Evolutionary conservation across 2,113 vertebrate species (phyloP).

Genomic region (Cebidichthys violaceus): DNA sequence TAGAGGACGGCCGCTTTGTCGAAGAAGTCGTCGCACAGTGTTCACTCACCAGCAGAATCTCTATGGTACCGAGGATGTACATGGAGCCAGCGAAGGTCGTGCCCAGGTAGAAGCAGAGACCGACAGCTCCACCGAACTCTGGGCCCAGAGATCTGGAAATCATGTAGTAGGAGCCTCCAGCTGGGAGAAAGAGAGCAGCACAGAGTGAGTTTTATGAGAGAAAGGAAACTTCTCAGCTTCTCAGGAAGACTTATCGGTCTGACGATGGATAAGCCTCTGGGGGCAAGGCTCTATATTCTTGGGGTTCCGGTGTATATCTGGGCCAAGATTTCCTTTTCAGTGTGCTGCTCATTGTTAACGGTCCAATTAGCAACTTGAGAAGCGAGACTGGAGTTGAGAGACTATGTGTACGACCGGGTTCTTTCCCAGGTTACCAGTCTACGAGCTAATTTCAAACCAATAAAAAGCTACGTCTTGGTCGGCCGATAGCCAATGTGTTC

Average conservation of each 20-base stretch:
- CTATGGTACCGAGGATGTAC: slow-evolving; percentile 88
- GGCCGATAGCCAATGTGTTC: not conserved
- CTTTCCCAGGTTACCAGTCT: too few species aligned
- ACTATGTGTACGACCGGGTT: too few species aligned
- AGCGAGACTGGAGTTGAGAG: too few species aligned
- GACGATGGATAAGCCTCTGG: too few species aligned
- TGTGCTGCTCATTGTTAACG: too few species aligned
- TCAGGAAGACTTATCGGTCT: not conserved
- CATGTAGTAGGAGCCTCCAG: slow-evolving; percentile 88
- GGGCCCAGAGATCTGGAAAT: slow-evolving; percentile 87
- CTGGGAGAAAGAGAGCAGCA: slow-evolving; percentile 50
- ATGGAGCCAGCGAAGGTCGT: slow-evolving; percentile 88
- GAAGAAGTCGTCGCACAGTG: not conserved
- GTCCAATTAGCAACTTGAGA: too few species aligned
- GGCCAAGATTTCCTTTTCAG: too few species aligned
- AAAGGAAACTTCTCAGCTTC: not conserved
- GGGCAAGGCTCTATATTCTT: too few species aligned
- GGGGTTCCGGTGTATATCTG: too few species aligned
- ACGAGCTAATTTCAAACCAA: not conserved
- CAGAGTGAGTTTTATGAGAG: not conserved
- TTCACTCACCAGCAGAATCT: slow-evolving; percentile 84
- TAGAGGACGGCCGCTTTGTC: not conserved
- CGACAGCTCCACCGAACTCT: slow-evolving; percentile 87
- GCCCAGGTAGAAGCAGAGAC: slow-evolving; percentile 86
- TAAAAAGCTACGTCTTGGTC: not conserved